Conservation (phyloP, 2,797 vertebrate genomes). For the Rhinella marina region DNA sequence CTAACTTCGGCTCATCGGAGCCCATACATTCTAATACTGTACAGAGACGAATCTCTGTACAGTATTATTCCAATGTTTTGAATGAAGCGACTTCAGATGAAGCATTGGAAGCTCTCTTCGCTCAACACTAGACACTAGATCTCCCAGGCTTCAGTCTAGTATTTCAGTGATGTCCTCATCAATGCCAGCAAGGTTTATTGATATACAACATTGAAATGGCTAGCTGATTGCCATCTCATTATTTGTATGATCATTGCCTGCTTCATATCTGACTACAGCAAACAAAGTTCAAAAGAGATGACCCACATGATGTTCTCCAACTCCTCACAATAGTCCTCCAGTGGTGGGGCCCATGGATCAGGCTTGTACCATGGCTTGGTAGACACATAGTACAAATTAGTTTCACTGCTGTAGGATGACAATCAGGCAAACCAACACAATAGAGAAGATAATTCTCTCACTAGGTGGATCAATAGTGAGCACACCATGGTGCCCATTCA, state of each 20-base stretch:
- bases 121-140: not conserved
- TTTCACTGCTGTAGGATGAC: not conserved
- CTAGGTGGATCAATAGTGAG: constrained; percentile 10
- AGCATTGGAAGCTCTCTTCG: too few species aligned
- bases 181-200: not conserved
- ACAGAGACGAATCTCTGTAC: too few species aligned
- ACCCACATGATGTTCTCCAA: not conserved
- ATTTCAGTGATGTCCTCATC: not conserved
- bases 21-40: too few species aligned
- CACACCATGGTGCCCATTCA: constrained; percentile 20
- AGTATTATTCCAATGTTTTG: too few species aligned
- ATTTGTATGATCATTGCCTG: not conserved
- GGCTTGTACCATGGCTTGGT: not conserved
- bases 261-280: not conserved
- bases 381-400: not conserved
- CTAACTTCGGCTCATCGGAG: too few species aligned
- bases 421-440: constrained; percentile 2
- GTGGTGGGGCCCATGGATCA: not conserved
- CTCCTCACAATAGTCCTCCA: not conserved
- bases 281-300: not conserved
- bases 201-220: not conserved
- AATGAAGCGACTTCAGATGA: too few species aligned
- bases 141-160: not conserved
- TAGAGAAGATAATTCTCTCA: constrained; percentile 27
- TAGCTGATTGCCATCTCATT: not conserved